A percentile compares a stretch with the other conserved stretches of the same genome.
Conservation (phyloP, 2,797 vertebrate genomes). For the Myotis myotis region DNA sequence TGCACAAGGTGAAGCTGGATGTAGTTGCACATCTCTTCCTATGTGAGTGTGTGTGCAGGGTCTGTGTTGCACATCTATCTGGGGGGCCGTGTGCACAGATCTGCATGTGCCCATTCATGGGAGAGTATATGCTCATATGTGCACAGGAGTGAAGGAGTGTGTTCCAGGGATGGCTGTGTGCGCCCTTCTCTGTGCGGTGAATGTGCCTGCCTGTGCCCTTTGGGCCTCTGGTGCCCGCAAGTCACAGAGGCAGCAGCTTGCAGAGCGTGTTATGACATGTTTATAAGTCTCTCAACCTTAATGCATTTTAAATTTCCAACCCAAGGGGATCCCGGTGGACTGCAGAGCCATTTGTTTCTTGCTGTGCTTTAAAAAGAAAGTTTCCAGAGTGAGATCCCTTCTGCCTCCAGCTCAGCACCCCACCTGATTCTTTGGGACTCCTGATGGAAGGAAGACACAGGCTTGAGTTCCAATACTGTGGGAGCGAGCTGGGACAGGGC, state of each 20-base stretch:
- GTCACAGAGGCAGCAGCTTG: slow-evolving; percentile 68
- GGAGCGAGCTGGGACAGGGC: not conserved
- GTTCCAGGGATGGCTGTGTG: not conserved
- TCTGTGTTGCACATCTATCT: not conserved
- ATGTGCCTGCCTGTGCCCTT: not conserved
- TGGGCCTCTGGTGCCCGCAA: not conserved
- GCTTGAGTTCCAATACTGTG: not conserved
- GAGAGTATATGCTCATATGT: rapidly evolving
- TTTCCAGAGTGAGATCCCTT: slow-evolving; percentile 44
- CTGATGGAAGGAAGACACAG: not conserved
- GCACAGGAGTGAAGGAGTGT: not conserved
- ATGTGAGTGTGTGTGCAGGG: no score
- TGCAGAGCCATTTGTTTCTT: slow-evolving; percentile 71
- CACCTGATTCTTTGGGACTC: not conserved
- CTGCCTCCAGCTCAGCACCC: not conserved
- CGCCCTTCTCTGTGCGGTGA: not conserved
- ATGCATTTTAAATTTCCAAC: slow-evolving; percentile 77
- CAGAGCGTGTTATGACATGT: slow-evolving; percentile 60
- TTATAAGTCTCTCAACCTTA: slow-evolving; percentile 73
- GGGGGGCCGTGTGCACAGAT: not conserved
- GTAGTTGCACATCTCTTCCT: not conserved
- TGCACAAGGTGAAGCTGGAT: not conserved
- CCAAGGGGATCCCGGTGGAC: slow-evolving; percentile 58
- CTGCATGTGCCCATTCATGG: not conserved
- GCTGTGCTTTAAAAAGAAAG: slow-evolving; percentile 61